Base-by-base conservation (phyloP, 1,140 invertebrate species). In the Monochamus saltuarius region DNA sequence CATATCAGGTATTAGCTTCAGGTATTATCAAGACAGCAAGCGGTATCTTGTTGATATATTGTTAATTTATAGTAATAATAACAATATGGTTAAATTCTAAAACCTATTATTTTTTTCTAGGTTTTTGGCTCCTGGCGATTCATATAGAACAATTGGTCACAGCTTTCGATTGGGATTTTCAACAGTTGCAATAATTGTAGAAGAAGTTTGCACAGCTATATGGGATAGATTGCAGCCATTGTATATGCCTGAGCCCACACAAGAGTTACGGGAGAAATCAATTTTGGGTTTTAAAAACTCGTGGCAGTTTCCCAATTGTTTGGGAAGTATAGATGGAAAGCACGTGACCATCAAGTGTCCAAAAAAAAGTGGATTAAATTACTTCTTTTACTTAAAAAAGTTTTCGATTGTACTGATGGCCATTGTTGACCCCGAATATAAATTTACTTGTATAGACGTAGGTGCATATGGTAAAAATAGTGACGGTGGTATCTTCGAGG, bases 261-360 rank as follows among this genome's bases (percentile, higher is more conserved):
- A 1, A 53, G 57, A 73, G 51, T 60, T 60, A 29, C 71, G 70
- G 66, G 52, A 70, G 65, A 53, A 66, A 61, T 56, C 63, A 29
- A 62, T 51, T 14, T 46, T 56, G 29, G 66, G 59, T n/a, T 77
- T 77, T 65, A 37, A 60, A 47, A 59, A 59, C 40, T 42, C 19
- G 50, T 77, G 72, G 68, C n/a, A n/a, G n/a, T n/a, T n/a, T n/a
- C n/a, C n/a, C 52, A 72, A 56, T 79, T 67, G 62, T 70, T 39
- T 78, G 51, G 75, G 75, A 4, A 70, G 71, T 36, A 68, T 81
- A 8, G 79, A 81, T 65, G 75, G 77, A 6, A 81, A 80, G 62
- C 77, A 81, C 59, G 53, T 80, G 17, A 59, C 66, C 34, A 75
- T 80, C 37, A 68, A 75, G 57, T 69, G 65, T 19, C 75, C 78